These are phyloP conservation scores for Armadillidium nasatum DNA, from an alignment of 1,140 invertebrate species.

Conservation along the genomic window DNA sequence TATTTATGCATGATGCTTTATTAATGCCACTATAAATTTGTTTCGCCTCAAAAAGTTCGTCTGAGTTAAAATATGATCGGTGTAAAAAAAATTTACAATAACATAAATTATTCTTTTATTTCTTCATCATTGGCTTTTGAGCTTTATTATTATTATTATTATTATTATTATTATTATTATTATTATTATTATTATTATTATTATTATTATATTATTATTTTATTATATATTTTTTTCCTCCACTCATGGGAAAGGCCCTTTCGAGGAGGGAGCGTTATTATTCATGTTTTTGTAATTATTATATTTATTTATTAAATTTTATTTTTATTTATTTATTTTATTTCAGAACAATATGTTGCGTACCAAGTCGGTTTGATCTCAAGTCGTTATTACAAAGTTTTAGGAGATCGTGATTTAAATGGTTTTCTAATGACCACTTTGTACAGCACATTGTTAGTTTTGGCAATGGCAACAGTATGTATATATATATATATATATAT, in stretches of 20 bases:
- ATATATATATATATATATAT: too few species aligned
- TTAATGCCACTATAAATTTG: too few species aligned
- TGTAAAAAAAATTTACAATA: neutral
- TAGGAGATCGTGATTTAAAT: constrained; percentile 53
- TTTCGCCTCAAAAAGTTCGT: too few species aligned
- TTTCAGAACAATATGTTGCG: constrained; percentile 53
- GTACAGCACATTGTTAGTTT: constrained; percentile 51
- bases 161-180: neutral
- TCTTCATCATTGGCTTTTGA: too few species aligned
- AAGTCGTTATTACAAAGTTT: constrained; percentile 55
- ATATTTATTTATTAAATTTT: neutral
- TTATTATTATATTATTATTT: neutral
- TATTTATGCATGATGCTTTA: too few species aligned
- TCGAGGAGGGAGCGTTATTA: too few species aligned
- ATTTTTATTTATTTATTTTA: neutral
- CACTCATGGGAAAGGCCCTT: too few species aligned
- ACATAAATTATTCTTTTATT: neutral
- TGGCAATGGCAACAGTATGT: constrained; percentile 54
- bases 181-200: neutral
- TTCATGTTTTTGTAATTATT: neutral
- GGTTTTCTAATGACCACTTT: constrained; percentile 51
- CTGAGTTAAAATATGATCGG: too few species aligned
- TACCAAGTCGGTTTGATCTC: constrained; percentile 56
- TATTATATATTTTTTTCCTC: too few species aligned
- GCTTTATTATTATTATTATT: neutral